Conservation (phyloP, 2,797 vertebrate species). For the Pelochelys cantorii region DNA sequence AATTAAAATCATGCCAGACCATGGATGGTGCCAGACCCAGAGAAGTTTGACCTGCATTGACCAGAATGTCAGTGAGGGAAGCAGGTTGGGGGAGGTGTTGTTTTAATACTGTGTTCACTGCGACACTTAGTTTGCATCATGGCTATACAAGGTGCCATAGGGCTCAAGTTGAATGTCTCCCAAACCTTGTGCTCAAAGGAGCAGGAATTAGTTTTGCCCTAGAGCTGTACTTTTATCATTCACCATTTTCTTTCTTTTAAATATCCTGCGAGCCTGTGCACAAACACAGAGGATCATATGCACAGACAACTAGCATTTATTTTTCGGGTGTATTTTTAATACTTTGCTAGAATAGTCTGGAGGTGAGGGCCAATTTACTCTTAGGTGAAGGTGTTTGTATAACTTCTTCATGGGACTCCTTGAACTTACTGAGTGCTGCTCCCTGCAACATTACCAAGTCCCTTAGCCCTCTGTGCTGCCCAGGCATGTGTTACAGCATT, state of each 20-base stretch:
- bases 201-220: fast-evolving
- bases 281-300: not conserved
- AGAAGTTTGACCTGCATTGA: not conserved
- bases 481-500: constrained; percentile 52
- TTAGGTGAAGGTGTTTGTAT: constrained; percentile 65
- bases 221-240: not conserved
- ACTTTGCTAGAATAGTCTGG: not conserved
- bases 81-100: fast-evolving
- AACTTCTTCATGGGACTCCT: constrained; percentile 57
- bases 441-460: constrained; percentile 57
- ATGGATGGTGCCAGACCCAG: no score
- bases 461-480: constrained; percentile 31
- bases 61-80: not conserved
- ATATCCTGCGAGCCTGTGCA: not conserved
- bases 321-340: not conserved
- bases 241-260: not conserved
- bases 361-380: constrained; percentile 36
- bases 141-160: fast-evolving
- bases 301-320: not conserved
- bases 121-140: not conserved
- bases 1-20: no score
- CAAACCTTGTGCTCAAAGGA: not conserved
- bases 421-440: constrained; percentile 62
- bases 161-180: no score
- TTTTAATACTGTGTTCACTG: not conserved